phyloP scores from a whole-genome alignment of 2,113 vertebrate species.

The Alligator mississippiensis region DNA sequence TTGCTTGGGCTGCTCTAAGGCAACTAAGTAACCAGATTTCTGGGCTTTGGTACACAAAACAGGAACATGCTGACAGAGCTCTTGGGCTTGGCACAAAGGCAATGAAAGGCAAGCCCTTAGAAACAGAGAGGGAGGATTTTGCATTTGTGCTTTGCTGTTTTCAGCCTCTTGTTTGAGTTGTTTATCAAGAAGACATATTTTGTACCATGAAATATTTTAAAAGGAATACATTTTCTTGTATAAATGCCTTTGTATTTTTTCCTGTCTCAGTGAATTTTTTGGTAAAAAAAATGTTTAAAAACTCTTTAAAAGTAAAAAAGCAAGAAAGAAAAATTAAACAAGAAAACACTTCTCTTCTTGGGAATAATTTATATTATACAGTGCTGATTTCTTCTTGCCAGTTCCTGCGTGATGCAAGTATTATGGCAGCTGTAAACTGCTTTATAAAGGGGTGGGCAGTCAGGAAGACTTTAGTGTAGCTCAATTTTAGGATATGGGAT shows the following conservation, averaged over 20 bases:
- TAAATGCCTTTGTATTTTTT: not conserved
- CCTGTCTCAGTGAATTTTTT: not conserved
- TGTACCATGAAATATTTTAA: not conserved
- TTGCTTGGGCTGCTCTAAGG: too few species aligned
- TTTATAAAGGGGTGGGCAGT: not conserved
- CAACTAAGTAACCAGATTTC: too few species aligned
- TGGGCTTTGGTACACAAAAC: too few species aligned
- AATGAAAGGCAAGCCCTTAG: too few species aligned
- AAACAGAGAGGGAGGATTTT: not conserved
- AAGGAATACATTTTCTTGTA: not conserved
- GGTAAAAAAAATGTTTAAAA: not conserved
- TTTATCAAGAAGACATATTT: not conserved
- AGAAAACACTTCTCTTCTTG: not conserved
- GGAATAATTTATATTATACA: not conserved
- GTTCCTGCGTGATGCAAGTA: not conserved
- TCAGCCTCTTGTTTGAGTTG: not conserved
- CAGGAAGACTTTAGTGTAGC: not conserved
- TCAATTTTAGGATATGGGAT: not conserved
- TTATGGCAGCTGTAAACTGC: not conserved
- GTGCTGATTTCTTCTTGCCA: not conserved
- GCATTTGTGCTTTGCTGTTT: not conserved
- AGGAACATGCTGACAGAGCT: too few species aligned
- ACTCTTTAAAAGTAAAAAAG: too few species aligned
- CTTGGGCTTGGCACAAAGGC: too few species aligned
- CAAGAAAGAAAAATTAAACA: not conserved